phyloP scores from a whole-genome alignment of 2,113 vertebrate genomes.

The Seriola dumerili region DNA sequence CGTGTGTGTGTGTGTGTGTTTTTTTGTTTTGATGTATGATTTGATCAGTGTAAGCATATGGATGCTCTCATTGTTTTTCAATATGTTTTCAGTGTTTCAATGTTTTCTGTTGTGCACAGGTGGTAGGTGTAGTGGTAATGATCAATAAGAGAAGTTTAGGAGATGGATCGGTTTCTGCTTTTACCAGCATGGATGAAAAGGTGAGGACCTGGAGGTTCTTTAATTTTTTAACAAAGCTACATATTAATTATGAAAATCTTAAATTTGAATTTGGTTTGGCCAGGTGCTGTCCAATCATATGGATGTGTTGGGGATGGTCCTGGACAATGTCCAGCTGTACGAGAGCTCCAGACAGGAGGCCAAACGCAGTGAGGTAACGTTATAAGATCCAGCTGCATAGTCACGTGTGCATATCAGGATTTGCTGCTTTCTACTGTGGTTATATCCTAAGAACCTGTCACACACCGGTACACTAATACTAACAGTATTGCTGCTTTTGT shows the following conservation, averaged over 20 bases:
- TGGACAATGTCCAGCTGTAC: constrained; percentile 76
- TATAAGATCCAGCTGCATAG: neutral
- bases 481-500: neutral
- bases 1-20: neutral
- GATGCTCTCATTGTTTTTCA: neutral
- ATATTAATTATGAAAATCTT: neutral
- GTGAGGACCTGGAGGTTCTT: constrained; percentile 23
- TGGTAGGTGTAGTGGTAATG: constrained; percentile 66
- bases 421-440: neutral
- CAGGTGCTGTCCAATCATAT: constrained; percentile 73
- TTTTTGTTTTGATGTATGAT: neutral
- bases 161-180: constrained; percentile 40
- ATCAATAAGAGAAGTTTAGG: constrained; percentile 59
- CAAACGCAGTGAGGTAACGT: constrained; percentile 72
- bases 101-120: constrained; percentile 40
- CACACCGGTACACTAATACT: neutral
- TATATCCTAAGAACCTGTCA: neutral
- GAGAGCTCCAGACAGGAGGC: constrained; percentile 75
- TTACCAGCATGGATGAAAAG: constrained; percentile 75
- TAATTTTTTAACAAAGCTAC: neutral
- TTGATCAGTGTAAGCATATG: neutral
- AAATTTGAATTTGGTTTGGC: neutral
- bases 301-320: constrained; percentile 69
- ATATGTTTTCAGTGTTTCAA: neutral
- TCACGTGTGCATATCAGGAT: neutral